phyloP scores from a whole-genome alignment of 2,888 invertebrate species.

The Rhorus exstirpatorius region DNA sequence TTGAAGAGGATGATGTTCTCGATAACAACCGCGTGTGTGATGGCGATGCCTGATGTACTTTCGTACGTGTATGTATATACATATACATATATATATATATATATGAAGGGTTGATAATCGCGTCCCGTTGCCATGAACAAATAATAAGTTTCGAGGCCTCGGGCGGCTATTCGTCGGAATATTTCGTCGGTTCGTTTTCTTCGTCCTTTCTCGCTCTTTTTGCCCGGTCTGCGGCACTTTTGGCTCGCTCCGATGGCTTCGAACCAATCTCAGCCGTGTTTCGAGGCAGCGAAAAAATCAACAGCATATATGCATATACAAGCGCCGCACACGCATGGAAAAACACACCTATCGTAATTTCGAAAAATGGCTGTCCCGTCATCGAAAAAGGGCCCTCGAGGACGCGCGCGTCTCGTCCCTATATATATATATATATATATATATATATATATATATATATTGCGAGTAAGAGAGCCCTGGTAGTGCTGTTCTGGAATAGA shows the following conservation, averaged over 20 bases:
- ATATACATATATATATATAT: conserved; percentile 49
- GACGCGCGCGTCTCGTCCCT: conserved; percentile 54
- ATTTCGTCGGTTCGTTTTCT: conserved; percentile 53
- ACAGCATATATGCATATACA: too few relatives aligned
- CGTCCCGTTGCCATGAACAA: conserved; percentile 82
- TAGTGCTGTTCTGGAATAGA: conserved; percentile 75
- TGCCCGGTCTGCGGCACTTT: conserved; percentile 9
- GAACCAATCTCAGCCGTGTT: conserved; percentile 65
- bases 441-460: too few relatives aligned
- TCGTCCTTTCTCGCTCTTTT: conserved; percentile 34
- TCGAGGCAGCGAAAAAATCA: conserved; percentile 55
- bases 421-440: too few relatives aligned
- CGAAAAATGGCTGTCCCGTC: conserved; percentile 85
- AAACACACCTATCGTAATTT: conserved; percentile 80
- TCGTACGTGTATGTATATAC: conserved; percentile 11
- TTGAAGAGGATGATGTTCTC: conserved; percentile 39
- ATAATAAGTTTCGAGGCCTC: conserved; percentile 81
- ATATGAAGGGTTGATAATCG: conserved; percentile 77
- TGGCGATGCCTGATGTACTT: conserved; percentile 21
- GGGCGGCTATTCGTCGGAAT: conserved; percentile 61
- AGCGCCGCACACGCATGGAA: conserved; percentile 10
- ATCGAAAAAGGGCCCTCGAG: conserved; percentile 71
- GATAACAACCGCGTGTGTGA: conserved; percentile 65
- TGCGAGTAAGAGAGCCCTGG: neutral
- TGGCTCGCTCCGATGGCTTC: conserved; percentile 20